These are phyloP conservation scores for Caenorhabditis parvicauda DNA, from an alignment of 2,888 invertebrate species.

Conservation along the genomic window DNA sequence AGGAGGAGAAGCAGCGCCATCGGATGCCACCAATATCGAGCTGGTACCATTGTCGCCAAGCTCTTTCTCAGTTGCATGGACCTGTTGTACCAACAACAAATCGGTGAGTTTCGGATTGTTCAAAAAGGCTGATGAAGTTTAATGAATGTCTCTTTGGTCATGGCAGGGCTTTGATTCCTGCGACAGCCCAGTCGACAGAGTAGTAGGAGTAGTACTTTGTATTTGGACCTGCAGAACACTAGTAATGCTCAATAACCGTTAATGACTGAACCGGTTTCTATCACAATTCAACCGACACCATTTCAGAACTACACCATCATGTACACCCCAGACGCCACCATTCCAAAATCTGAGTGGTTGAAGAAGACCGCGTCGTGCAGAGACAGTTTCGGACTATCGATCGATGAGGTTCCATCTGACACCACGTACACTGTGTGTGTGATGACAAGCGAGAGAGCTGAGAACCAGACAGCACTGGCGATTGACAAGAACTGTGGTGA, in stretches of 20 bases:
- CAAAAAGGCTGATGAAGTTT: no score
- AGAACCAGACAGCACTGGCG: slow-evolving; percentile 34
- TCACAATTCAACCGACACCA: not conserved
- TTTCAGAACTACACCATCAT: slow-evolving; percentile 53
- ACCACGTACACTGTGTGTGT: slow-evolving; percentile 54
- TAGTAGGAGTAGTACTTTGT: no score
- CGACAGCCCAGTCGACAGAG: no score
- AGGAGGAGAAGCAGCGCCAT: slow-evolving; percentile 19
- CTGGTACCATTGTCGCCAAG: slow-evolving; percentile 46
- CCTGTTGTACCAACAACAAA: slow-evolving; percentile 58
- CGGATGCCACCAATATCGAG: slow-evolving; percentile 52
- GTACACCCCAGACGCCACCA: slow-evolving; percentile 46
- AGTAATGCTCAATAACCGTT: no score
- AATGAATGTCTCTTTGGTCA: no score
- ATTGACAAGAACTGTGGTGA: slow-evolving; percentile 40
- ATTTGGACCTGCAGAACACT: no score
- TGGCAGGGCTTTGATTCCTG: no score
- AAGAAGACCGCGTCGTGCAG: slow-evolving; percentile 39
- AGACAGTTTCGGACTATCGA: slow-evolving; percentile 43
- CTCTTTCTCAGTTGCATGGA: slow-evolving; percentile 54
- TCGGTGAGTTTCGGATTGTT: no score
- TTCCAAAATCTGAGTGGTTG: slow-evolving; percentile 49
- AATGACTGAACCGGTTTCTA: not conserved
- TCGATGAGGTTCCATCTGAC: slow-evolving; percentile 45
- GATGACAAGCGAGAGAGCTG: slow-evolving; percentile 22